These are phyloP conservation scores for Cinclus cinclus DNA, from an alignment of 2,113 vertebrate species.

Conservation along the genomic window DNA sequence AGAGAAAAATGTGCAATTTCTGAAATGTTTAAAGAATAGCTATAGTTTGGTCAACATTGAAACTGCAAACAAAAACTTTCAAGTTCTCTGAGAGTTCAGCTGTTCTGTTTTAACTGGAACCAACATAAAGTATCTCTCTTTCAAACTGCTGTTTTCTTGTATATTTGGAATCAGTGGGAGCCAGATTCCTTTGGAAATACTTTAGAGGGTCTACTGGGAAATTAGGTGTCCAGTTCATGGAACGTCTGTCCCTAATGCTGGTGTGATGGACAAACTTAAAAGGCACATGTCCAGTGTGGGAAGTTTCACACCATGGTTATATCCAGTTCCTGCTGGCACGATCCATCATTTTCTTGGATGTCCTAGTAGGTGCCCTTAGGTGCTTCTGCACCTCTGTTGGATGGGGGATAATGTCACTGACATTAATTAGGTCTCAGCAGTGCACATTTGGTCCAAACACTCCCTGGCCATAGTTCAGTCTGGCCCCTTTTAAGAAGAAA, in stretches of 20 bases:
- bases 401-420: neutral
- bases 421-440: neutral
- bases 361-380: neutral
- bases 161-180: neutral
- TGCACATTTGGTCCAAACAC: neutral
- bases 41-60: neutral
- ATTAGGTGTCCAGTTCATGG: neutral
- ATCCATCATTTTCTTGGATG: neutral
- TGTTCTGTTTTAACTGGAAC: neutral
- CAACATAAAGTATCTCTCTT: neutral
- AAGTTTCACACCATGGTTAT: neutral
- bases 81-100: neutral
- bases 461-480: neutral
- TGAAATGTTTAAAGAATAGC: constrained; percentile 4
- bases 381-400: neutral
- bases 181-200: neutral
- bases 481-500: neutral
- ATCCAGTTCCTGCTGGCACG: neutral
- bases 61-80: neutral
- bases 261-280: neutral
- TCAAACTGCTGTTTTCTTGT: constrained; percentile 1
- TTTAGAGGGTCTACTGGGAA: neutral
- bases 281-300: neutral
- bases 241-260: neutral
- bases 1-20: neutral